A percentile compares a stretch with the other conserved stretches of the same genome.
phyloP scores from a whole-genome alignment of 2,888 invertebrate genomes.

The Mongoloraphidia duomilia region DNA sequence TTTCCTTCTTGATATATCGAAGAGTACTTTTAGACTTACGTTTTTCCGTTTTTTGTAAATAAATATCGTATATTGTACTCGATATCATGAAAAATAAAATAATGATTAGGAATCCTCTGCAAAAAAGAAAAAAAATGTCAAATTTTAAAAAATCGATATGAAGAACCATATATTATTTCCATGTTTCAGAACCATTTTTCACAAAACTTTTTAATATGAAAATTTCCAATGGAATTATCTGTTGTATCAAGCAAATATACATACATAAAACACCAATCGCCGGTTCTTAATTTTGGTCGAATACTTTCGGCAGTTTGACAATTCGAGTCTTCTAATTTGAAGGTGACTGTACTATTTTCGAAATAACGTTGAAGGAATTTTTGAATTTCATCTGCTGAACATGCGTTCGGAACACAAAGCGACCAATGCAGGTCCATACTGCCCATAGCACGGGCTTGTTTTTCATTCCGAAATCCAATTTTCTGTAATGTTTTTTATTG shows the following conservation, averaged over 20 bases:
- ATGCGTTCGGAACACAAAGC: constrained; percentile 2
- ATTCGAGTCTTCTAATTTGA: neutral
- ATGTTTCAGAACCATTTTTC: too few relatives aligned
- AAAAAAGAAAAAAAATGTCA: neutral
- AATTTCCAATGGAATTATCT: too few relatives aligned
- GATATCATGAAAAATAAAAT: constrained; percentile 7
- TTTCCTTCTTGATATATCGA: neutral
- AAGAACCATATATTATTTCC: too few relatives aligned
- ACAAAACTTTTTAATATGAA: too few relatives aligned
- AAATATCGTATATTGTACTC: constrained; percentile 15
- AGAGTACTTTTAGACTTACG: constrained; percentile 8
- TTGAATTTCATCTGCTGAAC: neutral
- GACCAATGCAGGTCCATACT: neutral
- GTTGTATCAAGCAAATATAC: neutral
- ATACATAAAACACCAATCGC: constrained; percentile 1
- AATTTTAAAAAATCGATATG: neutral
- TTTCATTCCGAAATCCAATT: too few relatives aligned
- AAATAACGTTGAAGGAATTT: neutral
- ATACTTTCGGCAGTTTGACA: neutral
- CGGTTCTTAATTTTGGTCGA: neutral
- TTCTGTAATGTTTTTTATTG: too few relatives aligned
- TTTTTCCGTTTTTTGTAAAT: constrained; percentile 8
- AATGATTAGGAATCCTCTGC: neutral
- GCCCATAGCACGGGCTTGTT: too few relatives aligned
- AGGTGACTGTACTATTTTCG: too few relatives aligned